phyloP scores from a whole-genome alignment of 1,140 invertebrate species.

The Pogonomyrmex barbatus region DNA sequence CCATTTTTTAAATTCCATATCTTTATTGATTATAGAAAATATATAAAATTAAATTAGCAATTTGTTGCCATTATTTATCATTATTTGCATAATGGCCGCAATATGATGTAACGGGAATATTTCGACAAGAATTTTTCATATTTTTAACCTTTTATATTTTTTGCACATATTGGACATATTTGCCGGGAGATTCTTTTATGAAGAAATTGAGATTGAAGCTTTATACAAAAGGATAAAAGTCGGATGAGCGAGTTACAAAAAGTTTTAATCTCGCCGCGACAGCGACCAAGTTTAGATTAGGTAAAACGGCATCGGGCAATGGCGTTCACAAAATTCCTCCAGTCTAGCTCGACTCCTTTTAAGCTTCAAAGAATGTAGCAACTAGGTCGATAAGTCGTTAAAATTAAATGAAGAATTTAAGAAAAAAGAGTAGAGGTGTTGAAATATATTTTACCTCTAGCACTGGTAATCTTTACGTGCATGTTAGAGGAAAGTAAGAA shows the following conservation, averaged over 20 bases:
- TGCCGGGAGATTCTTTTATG: background rate
- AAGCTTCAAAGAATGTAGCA: slow-evolving; percentile 21
- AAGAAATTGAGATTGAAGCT: background rate
- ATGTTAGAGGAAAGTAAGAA: slow-evolving; percentile 12
- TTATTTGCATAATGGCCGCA: background rate
- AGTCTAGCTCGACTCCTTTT: background rate
- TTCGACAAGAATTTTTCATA: background rate
- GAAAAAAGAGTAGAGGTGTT: background rate
- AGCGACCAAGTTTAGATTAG: slow-evolving; percentile 40
- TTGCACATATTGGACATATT: background rate
- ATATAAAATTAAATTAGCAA: slow-evolving; percentile 17
- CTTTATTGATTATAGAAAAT: background rate
- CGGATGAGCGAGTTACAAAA: background rate
- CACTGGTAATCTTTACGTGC: background rate
- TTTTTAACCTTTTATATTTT: background rate
- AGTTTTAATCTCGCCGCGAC: slow-evolving; percentile 39
- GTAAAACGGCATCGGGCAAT: slow-evolving; percentile 12
- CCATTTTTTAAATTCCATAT: slow-evolving; percentile 3
- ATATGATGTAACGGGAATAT: background rate
- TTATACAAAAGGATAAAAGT: slow-evolving; percentile 3
- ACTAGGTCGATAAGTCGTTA: slow-evolving; percentile 23
- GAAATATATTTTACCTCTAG: background rate
- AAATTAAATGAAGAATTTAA: slow-evolving; percentile 22
- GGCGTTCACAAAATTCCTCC: slow-evolving; percentile 41
- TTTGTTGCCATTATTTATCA: background rate